A percentile compares a stretch with the other conserved stretches of the same genome.
These are phyloP conservation scores for Drosophila cognata DNA, from an alignment of 2,888 invertebrate genomes.

Conservation along the genomic window DNA sequence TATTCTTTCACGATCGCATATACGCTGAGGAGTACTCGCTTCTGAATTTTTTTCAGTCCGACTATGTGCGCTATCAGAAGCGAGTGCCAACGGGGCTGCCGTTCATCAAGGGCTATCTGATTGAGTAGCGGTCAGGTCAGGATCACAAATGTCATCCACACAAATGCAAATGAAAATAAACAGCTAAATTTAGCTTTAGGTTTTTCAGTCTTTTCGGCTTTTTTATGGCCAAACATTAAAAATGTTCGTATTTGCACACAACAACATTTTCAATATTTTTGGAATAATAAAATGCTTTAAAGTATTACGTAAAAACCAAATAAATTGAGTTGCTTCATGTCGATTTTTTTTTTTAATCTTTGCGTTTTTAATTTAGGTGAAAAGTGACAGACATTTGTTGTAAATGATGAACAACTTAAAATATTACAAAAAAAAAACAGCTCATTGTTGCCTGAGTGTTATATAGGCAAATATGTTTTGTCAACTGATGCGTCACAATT, in stretches of 20 bases:
- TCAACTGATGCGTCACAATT: constrained; percentile 7
- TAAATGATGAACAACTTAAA: not conserved
- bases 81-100: constrained; percentile 94
- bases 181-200: constrained; percentile 36
- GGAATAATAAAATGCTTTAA: not conserved
- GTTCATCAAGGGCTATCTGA: constrained; percentile 91
- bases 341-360: not conserved
- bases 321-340: constrained; percentile 13
- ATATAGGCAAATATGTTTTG: not conserved
- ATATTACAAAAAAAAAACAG: not conserved
- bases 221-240: constrained; percentile 14
- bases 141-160: constrained; percentile 52
- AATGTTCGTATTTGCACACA: constrained; percentile 15
- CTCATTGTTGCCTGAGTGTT: not conserved
- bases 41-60: constrained; percentile 95
- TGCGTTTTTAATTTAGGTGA: not conserved
- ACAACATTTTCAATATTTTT: constrained; percentile 12
- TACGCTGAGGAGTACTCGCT: constrained; percentile 95
- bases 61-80: constrained; percentile 94
- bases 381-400: not conserved
- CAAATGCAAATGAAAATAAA: constrained; percentile 52
- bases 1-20: constrained; percentile 95
- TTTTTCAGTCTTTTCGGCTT: constrained; percentile 15
- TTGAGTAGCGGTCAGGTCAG: constrained; percentile 53
- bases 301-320: constrained; percentile 29